These are phyloP conservation scores for Gymnodraco acuticeps DNA, from an alignment of 2,797 vertebrate genomes.

Conservation along the genomic window DNA sequence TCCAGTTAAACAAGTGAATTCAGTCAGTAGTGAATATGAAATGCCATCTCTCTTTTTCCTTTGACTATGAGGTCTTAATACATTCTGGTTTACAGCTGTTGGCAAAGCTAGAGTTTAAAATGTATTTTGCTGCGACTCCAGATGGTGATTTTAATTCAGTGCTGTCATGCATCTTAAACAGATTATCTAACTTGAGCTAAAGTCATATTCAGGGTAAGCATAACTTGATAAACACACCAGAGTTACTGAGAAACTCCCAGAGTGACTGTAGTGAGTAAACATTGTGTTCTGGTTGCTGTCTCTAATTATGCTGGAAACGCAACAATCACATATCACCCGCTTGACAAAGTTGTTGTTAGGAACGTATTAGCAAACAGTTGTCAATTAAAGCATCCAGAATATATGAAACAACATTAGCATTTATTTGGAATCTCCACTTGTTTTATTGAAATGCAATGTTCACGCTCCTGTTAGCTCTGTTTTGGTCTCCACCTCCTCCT, in stretches of 20 bases:
- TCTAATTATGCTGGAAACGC: neutral
- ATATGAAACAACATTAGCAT: neutral
- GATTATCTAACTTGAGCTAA: neutral
- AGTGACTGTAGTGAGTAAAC: too few relatives aligned
- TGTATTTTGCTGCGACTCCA: neutral
- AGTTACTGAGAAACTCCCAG: too few relatives aligned
- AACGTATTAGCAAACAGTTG: neutral
- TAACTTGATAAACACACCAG: too few relatives aligned
- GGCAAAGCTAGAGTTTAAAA: neutral
- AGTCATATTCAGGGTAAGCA: neutral
- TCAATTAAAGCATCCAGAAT: neutral
- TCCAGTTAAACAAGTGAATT: conserved; percentile 2
- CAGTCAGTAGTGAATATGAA: conserved; percentile 2
- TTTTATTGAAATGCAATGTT: too few relatives aligned
- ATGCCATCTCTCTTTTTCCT: neutral
- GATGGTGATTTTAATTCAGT: neutral
- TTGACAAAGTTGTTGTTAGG: neutral
- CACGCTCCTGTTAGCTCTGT: too few relatives aligned
- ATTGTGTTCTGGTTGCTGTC: neutral
- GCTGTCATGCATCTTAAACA: conserved; percentile 1
- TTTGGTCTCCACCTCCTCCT: too few relatives aligned
- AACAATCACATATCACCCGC: neutral
- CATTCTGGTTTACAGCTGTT: neutral
- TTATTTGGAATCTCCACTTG: neutral
- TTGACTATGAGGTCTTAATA: too few relatives aligned